Evolutionary conservation across 1,140 invertebrate species (phyloP).

Genomic region (Melanaphis sacchari): DNA sequence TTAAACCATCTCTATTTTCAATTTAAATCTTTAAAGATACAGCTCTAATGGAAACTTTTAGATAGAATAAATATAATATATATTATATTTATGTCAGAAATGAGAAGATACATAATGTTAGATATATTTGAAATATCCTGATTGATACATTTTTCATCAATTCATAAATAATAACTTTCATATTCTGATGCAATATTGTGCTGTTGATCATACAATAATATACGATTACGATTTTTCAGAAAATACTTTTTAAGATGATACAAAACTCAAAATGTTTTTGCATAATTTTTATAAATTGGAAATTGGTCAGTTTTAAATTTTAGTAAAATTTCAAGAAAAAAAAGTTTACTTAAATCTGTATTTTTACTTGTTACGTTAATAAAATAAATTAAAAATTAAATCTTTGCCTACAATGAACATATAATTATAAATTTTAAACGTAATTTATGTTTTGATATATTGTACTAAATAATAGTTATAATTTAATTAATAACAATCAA

Average conservation of each 20-base stretch:
- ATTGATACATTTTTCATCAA: background rate
- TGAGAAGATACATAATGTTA: background rate
- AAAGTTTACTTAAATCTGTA: background rate
- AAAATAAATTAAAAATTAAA: too few species aligned
- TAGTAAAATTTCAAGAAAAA: background rate
- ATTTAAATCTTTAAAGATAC: background rate
- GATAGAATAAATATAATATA: background rate
- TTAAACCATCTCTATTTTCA: background rate
- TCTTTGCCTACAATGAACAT: too few species aligned
- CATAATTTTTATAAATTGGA: background rate
- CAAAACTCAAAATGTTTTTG: background rate
- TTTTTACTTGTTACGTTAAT: background rate
- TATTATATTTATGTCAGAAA: background rate
- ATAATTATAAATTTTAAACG: background rate
- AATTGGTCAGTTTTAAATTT: background rate
- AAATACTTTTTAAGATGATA: background rate
- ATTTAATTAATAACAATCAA: background rate
- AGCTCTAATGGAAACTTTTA: background rate
- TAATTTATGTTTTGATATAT: background rate
- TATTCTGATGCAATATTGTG: background rate
- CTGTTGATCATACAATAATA: background rate
- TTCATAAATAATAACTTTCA: background rate
- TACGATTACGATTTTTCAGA: background rate
- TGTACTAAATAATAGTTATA: background rate
- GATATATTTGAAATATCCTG: background rate